Percentiles rank a stretch among this genome's conserved stretches.
Evolutionary conservation across 2,888 invertebrate genomes (phyloP).

Genomic region (Synergus gifuensis): DNA sequence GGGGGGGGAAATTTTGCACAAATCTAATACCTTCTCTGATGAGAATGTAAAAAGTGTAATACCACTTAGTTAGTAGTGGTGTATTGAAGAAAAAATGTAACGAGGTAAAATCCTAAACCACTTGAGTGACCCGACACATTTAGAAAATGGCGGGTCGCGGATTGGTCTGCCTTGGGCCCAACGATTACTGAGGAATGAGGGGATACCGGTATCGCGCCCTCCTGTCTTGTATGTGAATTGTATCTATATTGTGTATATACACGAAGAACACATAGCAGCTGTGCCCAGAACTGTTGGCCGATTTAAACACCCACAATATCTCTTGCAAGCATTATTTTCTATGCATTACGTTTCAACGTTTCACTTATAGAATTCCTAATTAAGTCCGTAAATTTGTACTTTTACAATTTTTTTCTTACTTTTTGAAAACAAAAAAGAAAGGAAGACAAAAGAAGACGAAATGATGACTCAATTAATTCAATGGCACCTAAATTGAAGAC

Average conservation of each 20-base stretch:
- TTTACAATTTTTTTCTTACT: no score
- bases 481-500: neutral
- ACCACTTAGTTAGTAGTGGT: neutral
- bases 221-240: conserved; percentile 50
- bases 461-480: neutral
- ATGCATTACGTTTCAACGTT: neutral
- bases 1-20: no score
- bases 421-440: no score
- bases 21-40: no score
- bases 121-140: conserved; percentile 57
- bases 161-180: conserved; percentile 69
- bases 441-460: neutral
- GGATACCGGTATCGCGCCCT: conserved; percentile 75
- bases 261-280: conserved; percentile 44
- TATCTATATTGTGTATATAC: neutral
- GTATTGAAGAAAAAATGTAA: conserved; percentile 8
- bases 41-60: conserved; percentile 11
- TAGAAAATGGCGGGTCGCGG: conserved; percentile 72
- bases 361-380: no score
- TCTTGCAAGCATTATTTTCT: conserved; percentile 36
- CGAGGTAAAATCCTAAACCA: conserved; percentile 3
- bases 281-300: conserved; percentile 46
- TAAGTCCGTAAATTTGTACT: no score
- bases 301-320: conserved; percentile 36
- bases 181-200: conserved; percentile 77